phyloP scores from a whole-genome alignment of 2,888 invertebrate species.

The Dryadula phaetusa region DNA sequence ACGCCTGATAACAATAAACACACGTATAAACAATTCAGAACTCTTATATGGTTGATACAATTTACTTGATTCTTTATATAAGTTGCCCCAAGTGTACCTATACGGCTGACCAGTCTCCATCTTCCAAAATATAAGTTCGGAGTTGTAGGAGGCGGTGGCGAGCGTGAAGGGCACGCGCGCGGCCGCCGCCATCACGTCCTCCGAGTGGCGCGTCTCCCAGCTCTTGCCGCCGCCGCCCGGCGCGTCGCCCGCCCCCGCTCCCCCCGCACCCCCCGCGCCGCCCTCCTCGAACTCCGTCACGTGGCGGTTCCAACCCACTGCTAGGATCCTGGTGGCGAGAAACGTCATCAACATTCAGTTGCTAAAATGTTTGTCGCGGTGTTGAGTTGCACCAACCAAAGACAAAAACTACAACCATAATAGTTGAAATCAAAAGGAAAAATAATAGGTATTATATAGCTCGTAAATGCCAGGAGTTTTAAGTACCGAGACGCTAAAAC shows the following conservation, averaged over 20 bases:
- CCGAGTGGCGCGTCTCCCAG: constrained; percentile 89
- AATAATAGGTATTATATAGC: too few species aligned
- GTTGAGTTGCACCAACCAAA: too few species aligned
- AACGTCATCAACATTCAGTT: too few species aligned
- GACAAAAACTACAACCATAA: too few species aligned
- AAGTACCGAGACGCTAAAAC: constrained; percentile 23
- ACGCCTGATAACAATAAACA: constrained; percentile 54
- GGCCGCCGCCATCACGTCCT: constrained; percentile 90
- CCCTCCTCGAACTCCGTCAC: constrained; percentile 87
- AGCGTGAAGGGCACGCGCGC: constrained; percentile 87
- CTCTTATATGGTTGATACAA: too few species aligned
- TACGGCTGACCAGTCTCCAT: constrained; percentile 92
- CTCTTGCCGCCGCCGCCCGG: constrained; percentile 82
- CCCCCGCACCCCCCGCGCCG: constrained; percentile 56
- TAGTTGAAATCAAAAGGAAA: too few species aligned
- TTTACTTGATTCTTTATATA: too few species aligned
- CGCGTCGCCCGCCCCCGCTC: constrained; percentile 85
- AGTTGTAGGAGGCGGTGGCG: constrained; percentile 90
- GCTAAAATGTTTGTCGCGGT: too few species aligned
- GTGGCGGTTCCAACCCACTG: constrained; percentile 91
- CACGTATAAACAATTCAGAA: not conserved
- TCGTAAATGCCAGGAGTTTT: too few species aligned
- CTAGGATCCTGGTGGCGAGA: constrained; percentile 88
- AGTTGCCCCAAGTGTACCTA: too few species aligned
- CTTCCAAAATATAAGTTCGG: constrained; percentile 92